phyloP scores from a whole-genome alignment of 2,888 invertebrate genomes.

The Sesamia inferens region DNA sequence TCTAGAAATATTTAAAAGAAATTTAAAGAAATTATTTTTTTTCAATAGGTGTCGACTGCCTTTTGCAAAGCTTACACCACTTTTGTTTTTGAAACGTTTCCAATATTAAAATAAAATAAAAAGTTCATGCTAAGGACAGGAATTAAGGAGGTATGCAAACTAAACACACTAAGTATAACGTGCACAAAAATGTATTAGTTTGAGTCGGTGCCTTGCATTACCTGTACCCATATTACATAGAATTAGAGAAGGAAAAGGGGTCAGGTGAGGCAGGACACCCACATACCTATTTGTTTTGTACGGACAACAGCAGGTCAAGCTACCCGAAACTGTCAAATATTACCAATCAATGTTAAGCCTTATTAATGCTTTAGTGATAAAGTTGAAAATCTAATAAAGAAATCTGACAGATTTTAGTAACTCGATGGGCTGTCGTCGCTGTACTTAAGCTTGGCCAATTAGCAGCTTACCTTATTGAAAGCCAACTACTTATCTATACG shows the following conservation, averaged over 20 bases:
- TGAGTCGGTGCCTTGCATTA: background rate
- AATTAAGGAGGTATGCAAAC: conserved; percentile 9
- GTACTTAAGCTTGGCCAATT: background rate
- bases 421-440: no score
- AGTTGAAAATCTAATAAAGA: no score
- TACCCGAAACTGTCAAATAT: no score
- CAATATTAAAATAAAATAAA: background rate
- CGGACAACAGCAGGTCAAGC: no score
- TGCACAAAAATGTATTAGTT: background rate
- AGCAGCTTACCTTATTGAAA: background rate
- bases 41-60: background rate
- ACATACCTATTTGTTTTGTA: background rate
- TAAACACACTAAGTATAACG: background rate
- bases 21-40: no score
- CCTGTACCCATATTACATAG: background rate
- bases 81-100: background rate
- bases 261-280: background rate
- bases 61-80: no score
- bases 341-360: no score
- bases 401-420: no score
- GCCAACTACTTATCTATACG: background rate
- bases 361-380: no score
- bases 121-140: conserved; percentile 34
- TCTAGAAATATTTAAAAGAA: background rate
- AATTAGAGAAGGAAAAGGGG: background rate